Conservation (phyloP, 2,797 vertebrate species). For the Spatula versicolor region DNA sequence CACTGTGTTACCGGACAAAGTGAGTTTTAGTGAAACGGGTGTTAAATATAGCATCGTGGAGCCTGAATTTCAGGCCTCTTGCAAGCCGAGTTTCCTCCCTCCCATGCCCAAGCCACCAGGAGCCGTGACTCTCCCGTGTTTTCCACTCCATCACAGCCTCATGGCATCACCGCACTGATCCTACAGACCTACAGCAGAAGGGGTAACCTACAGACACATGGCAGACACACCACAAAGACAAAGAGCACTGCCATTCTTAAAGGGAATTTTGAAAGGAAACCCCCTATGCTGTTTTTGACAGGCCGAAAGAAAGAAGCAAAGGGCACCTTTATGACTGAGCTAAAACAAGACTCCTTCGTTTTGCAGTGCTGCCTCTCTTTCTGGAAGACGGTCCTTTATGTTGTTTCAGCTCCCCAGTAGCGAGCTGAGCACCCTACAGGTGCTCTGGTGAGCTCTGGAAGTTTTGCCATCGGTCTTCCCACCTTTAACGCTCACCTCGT, state of each 20-base stretch:
- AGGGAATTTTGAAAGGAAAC: not conserved
- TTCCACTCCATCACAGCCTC: not conserved
- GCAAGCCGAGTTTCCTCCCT: not conserved
- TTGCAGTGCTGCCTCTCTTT: not conserved
- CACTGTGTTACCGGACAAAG: not conserved
- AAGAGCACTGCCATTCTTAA: not conserved
- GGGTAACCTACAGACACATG: not conserved
- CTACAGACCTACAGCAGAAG: not conserved
- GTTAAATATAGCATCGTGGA: not conserved
- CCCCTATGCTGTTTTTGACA: not conserved
- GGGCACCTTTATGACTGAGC: not conserved
- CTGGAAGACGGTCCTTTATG: not conserved
- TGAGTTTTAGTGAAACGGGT: not conserved
- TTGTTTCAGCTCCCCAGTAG: not conserved
- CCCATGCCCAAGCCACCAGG: not conserved
- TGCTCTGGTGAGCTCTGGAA: not conserved
- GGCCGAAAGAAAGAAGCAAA: not conserved
- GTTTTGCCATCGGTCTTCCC: not conserved
- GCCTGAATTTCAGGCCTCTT: not conserved
- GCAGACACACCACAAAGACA: not conserved
- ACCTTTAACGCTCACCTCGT: not conserved
- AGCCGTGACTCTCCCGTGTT: not conserved
- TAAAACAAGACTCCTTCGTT: not conserved
- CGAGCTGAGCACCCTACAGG: not conserved
- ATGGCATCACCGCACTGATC: accelerated